Base-by-base conservation (phyloP, 2,888 invertebrate genomes). In the Neoitamus cyanurus region DNA sequence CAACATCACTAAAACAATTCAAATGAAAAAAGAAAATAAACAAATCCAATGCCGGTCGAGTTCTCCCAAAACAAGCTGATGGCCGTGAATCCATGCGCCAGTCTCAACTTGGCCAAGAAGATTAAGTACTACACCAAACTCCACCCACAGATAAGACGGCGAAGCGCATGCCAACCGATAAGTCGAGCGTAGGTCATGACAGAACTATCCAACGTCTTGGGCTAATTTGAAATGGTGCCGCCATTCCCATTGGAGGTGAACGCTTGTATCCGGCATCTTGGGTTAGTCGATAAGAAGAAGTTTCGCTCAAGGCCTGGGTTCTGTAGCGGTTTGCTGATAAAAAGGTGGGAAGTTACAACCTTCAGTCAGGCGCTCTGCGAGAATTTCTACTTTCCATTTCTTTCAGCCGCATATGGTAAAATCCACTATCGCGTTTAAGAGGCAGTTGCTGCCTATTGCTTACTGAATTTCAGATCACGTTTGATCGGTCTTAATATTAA, bases 141-240 rank as follows among this genome's bases (percentile, higher is more conserved):
- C 77, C 77, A 46, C 77, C 77, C 77, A 77, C 77, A 77, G 77
- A 77, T 77, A 77, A 77, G 48, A 25, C 7, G 9, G 2, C 11
- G 25, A n/a, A 77, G 77, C 77, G 46, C 77, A 77, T 77, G 77
- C 77, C 46, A 42, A 46, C 28, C 25, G 77, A 77, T 77, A 46
- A 77, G 58, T 15, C n/a, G 28, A 7, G 5, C 46, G 28, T 46
- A 77, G 77, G 77, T 77, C 77, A 77, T 42, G 77, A 30, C 48
- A 34, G 42, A 77, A 36, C 37, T 37, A 37, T 3, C 37, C 68
- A 11, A 3, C 34, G 31, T 31, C 72, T 58, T 20, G 58, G 9
- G 58, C 20, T 15, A 58, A 58, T 15, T 58, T 15, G 25, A 5
- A 20, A 20, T 58, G 58, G 7, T 58, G 58, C 58, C 58, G 58